These are phyloP conservation scores for Chymomyza amoena DNA, from an alignment of 2,888 invertebrate genomes.

Conservation along the genomic window DNA sequence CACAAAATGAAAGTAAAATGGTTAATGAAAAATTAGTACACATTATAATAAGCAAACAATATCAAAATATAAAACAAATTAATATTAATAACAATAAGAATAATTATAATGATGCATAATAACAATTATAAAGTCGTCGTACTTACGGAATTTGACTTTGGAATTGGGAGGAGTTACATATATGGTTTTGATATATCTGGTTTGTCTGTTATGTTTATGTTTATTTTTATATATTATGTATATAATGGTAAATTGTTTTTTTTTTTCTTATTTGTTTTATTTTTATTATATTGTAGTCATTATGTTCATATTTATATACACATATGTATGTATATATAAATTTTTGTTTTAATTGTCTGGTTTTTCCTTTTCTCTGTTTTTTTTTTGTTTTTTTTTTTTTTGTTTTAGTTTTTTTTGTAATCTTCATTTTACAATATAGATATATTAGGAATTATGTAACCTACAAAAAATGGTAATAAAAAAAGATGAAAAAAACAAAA, in stretches of 20 bases:
- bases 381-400: constrained; percentile 25
- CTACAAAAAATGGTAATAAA: constrained; percentile 78
- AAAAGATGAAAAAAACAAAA: constrained; percentile 72
- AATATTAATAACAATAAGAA: constrained; percentile 5
- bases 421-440: constrained; percentile 63
- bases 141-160: constrained; percentile 60
- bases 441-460: constrained; percentile 79
- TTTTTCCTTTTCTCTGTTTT: constrained; percentile 33
- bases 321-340: constrained; percentile 26
- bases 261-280: constrained; percentile 30
- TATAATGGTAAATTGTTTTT: constrained; percentile 12
- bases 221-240: constrained; percentile 33
- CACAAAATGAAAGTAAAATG: background rate
- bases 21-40: background rate
- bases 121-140: constrained; percentile 45
- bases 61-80: background rate
- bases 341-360: constrained; percentile 43
- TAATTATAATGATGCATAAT: constrained; percentile 18
- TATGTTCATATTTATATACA: background rate
- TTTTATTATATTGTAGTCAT: constrained; percentile 24
- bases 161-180: constrained; percentile 44
- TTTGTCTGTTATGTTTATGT: constrained; percentile 30
- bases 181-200: constrained; percentile 12
- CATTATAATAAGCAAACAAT: background rate
- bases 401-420: constrained; percentile 27